Conservation (phyloP, 1,140 invertebrate genomes). For the Drosophila simulans region DNA sequence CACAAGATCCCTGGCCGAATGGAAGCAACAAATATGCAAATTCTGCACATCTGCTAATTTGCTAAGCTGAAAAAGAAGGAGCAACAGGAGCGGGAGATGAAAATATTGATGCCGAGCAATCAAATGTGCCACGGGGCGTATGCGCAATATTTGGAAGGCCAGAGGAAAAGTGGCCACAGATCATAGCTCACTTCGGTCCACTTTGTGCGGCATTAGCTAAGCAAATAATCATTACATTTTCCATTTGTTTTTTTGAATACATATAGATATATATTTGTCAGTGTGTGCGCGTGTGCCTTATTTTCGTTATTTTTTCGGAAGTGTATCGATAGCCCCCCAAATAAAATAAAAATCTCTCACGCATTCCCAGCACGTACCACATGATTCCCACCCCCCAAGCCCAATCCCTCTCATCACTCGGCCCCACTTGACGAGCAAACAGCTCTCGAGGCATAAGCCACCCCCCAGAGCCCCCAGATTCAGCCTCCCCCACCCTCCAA, state of each 20-base stretch:
- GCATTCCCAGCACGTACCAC: constrained; percentile 75
- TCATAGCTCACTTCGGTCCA: constrained; percentile 60
- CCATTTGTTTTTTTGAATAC: constrained; percentile 73
- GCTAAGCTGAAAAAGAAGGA: constrained; percentile 66
- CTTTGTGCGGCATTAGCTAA: constrained; percentile 82
- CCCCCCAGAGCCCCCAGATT: constrained; percentile 2
- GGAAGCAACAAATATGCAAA: constrained; percentile 72
- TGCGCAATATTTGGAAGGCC: constrained; percentile 45
- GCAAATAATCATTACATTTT: constrained; percentile 83
- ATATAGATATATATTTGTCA: constrained; percentile 24
- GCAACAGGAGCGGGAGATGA: constrained; percentile 49
- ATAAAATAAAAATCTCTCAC: constrained; percentile 83
- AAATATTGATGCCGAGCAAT: constrained; percentile 77
- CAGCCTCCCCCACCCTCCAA: background rate
- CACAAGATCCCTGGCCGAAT: constrained; percentile 8
- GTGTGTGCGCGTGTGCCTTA: constrained; percentile 18
- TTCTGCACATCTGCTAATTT: constrained; percentile 77
- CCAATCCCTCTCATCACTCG: constrained; percentile 19
- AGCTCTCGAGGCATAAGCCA: constrained; percentile 64
- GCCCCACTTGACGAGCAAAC: constrained; percentile 64
- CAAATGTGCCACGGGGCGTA: constrained; percentile 77
- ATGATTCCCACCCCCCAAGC: constrained; percentile 37
- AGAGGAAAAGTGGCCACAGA: constrained; percentile 35
- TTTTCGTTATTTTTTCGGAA: constrained; percentile 19
- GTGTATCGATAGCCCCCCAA: constrained; percentile 72